Percentiles rank a stretch among this genome's conserved stretches.
phyloP scores from a whole-genome alignment of 2,888 invertebrate genomes.

The Stramonita haemastoma region DNA sequence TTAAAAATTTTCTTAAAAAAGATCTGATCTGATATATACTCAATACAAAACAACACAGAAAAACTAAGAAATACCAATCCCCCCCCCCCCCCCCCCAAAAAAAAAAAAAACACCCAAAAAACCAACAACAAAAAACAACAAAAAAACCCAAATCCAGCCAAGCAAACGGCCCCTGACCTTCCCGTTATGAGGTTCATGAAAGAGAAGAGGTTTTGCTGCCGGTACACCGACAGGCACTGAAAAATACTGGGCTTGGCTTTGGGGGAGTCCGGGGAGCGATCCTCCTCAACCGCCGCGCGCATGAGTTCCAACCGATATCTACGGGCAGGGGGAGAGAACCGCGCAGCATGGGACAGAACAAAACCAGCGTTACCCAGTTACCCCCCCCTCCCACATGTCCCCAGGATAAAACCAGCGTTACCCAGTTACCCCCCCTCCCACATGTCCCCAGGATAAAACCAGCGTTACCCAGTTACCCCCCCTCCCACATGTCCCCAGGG shows the following conservation, averaged over 20 bases:
- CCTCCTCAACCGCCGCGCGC: constrained; percentile 96
- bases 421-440: too few species aligned
- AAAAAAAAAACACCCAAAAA: not conserved
- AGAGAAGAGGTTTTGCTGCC: constrained; percentile 77
- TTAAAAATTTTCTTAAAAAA: too few species aligned
- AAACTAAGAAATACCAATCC: not conserved
- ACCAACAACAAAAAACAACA: not conserved
- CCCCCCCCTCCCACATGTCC: too few species aligned
- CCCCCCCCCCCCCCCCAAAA: too few species aligned
- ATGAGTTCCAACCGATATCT: constrained; percentile 99
- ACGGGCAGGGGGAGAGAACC: constrained; percentile 60
- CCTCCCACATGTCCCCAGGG: too few species aligned
- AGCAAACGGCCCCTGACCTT: constrained; percentile 63
- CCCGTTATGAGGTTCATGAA: constrained; percentile 86
- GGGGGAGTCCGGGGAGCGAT: constrained; percentile 80
- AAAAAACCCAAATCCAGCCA: constrained; percentile 13
- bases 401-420: too few species aligned
- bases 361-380: too few species aligned
- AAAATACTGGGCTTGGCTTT: constrained; percentile 82
- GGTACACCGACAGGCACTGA: constrained; percentile 84
- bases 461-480: too few species aligned
- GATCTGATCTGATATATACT: not conserved
- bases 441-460: too few species aligned
- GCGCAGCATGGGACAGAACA: not conserved
- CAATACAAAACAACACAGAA: not conserved